A percentile compares a stretch with the other conserved stretches of the same genome.
Conservation (phyloP, 2,113 vertebrate species). For the Thunnus thynnus region DNA sequence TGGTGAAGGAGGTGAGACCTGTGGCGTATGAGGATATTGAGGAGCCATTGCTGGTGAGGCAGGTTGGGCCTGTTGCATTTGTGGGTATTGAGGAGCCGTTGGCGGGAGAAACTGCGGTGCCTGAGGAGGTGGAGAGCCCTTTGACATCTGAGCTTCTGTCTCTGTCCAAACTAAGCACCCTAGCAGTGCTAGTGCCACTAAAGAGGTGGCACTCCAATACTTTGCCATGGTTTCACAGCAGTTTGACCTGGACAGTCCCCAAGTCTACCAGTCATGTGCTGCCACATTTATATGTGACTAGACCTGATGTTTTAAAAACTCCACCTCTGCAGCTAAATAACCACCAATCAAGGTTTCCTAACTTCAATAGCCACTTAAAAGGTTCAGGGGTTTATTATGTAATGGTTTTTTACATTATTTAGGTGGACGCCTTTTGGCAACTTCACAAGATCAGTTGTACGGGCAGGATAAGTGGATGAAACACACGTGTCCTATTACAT, state of each 20-base stretch:
- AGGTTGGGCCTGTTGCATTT: neutral
- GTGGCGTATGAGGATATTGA: neutral
- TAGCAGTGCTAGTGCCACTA: conserved; percentile 57
- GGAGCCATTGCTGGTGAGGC: neutral
- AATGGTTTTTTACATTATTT: neutral
- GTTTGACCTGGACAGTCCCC: conserved; percentile 33
- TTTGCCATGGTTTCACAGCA: conserved; percentile 63
- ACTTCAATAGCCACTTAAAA: conserved; percentile 14
- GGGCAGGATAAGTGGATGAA: neutral
- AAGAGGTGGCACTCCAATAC: conserved; percentile 27
- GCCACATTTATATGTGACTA: conserved; percentile 56
- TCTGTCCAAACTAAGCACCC: conserved; percentile 35
- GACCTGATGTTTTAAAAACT: conserved; percentile 6
- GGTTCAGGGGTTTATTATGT: neutral
- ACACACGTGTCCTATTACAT: neutral
- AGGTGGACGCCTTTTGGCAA: neutral
- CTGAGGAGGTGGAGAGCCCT: neutral
- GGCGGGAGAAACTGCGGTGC: neutral
- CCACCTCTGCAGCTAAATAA: conserved; percentile 43
- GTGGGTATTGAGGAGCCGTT: neutral
- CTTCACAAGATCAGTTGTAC: neutral
- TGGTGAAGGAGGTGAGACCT: neutral
- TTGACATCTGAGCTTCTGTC: conserved; percentile 34
- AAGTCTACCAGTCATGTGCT: conserved; percentile 9
- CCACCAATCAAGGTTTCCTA: conserved; percentile 31